Evolutionary conservation across 2,888 invertebrate genomes (phyloP).

Genomic region (Cantharis rufa): DNA sequence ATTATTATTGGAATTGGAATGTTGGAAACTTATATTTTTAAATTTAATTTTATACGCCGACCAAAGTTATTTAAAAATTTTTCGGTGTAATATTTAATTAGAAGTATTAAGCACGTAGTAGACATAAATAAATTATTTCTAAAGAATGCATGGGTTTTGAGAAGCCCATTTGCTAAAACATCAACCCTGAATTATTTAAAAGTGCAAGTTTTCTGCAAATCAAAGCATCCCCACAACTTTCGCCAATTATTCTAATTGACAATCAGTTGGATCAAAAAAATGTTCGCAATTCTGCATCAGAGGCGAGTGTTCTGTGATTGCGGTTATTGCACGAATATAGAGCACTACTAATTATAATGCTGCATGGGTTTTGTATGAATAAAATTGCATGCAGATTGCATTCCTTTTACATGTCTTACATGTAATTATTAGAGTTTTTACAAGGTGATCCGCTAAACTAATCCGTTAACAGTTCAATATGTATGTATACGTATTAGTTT

Average conservation of each 20-base stretch:
- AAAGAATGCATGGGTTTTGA: not conserved
- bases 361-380: not conserved
- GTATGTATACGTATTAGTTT: no score
- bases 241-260: not conserved
- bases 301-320: not conserved
- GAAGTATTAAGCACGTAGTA: not conserved
- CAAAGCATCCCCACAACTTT: not conserved
- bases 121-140: not conserved
- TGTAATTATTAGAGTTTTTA: not conserved
- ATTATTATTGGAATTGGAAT: not conserved
- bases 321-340: not conserved
- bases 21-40: not conserved
- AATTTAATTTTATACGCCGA: not conserved
- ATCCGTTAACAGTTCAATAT: not conserved
- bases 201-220: no score
- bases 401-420: not conserved
- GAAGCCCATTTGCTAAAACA: not conserved
- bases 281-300: not conserved
- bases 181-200: not conserved
- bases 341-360: not conserved
- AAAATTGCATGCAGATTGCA: not conserved
- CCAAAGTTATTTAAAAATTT: not conserved
- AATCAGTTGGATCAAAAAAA: not conserved
- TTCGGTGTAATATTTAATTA: not conserved
- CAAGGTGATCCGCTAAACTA: not conserved